A percentile compares a stretch with the other conserved stretches of the same genome.
These are phyloP conservation scores for Orchestes rusci DNA, from an alignment of 2,888 invertebrate species.

Conservation along the genomic window DNA sequence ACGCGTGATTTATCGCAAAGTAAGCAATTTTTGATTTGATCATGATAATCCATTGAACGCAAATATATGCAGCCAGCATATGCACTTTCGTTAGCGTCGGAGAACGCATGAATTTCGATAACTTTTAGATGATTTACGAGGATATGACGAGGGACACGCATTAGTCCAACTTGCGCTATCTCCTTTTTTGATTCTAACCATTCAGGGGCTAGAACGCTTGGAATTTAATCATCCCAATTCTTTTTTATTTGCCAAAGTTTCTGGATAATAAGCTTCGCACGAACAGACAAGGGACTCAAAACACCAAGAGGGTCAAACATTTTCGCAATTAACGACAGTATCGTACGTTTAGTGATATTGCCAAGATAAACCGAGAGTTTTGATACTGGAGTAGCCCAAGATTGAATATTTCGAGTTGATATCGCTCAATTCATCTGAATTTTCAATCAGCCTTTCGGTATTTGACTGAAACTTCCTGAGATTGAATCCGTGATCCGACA, in stretches of 20 bases:
- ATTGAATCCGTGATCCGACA: no score
- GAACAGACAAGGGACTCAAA: conserved; percentile 18
- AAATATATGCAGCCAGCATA: conserved; percentile 6
- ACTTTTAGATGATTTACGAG: conserved; percentile 1
- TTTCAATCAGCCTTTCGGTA: no score
- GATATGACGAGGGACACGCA: conserved; percentile 7
- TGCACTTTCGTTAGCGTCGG: conserved; percentile 8
- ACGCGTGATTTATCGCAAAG: conserved; percentile 5
- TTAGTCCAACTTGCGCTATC: conserved; percentile 2
- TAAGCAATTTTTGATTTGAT: not conserved
- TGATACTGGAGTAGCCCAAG: no score
- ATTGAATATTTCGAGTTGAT: conserved; percentile 4
- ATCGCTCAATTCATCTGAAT: no score
- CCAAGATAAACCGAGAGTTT: conserved; percentile 22
- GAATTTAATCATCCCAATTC: conserved; percentile 22
- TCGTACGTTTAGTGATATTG: conserved; percentile 16
- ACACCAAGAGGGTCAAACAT: conserved; percentile 26
- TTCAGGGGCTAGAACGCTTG: conserved; percentile 5
- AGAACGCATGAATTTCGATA: conserved; percentile 4
- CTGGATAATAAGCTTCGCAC: conserved; percentile 24
- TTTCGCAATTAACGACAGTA: conserved; percentile 21
- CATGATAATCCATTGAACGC: conserved; percentile 1
- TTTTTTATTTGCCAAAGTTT: conserved; percentile 20
- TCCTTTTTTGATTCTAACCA: conserved; percentile 5
- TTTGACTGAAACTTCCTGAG: no score